Evolutionary conservation across 35 echinoderm and acorn worm species (phyloP).

Genomic region (Acanthaster planci): DNA sequence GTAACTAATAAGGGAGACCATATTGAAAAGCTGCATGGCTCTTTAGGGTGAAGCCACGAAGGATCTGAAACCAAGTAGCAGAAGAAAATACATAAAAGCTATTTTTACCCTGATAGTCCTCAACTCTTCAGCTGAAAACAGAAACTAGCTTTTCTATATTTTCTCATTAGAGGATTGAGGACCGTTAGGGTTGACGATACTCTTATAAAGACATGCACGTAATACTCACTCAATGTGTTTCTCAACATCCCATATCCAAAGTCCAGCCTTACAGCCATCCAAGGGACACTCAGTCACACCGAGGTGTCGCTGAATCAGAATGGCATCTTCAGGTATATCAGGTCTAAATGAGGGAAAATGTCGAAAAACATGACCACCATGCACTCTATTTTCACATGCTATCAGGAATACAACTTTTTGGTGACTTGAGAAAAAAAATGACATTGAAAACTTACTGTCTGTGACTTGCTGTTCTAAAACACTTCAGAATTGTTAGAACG

Average conservation of each 20-base stretch:
- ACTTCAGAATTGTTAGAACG: too few relatives aligned
- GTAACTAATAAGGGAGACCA: too few relatives aligned
- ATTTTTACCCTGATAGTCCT: not conserved
- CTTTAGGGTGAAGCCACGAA: too few relatives aligned
- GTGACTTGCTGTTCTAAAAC: too few relatives aligned
- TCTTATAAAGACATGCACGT: not conserved
- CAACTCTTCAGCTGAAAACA: not conserved
- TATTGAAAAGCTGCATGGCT: too few relatives aligned
- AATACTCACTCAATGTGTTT: conserved; percentile 44
- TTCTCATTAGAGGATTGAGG: not conserved
- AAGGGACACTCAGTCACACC: conserved; percentile 23
- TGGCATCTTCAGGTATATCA: conserved; percentile 44
- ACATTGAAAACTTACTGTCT: too few relatives aligned
- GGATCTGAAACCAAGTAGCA: too few relatives aligned
- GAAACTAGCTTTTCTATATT: not conserved
- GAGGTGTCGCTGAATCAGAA: conserved; percentile 40
- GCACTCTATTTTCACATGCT: too few relatives aligned
- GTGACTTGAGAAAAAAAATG: too few relatives aligned
- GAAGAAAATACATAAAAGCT: too few relatives aligned
- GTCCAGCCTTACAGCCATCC: conserved; percentile 31
- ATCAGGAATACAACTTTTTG: too few relatives aligned
- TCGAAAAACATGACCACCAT: not conserved
- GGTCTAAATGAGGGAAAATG: conserved; percentile 14
- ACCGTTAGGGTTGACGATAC: not conserved
- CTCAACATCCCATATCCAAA: conserved; percentile 43